Percentiles rank a stretch among this genome's conserved stretches.
phyloP scores from a whole-genome alignment of 2,113 vertebrate species.

The Seriola aureovittata region DNA sequence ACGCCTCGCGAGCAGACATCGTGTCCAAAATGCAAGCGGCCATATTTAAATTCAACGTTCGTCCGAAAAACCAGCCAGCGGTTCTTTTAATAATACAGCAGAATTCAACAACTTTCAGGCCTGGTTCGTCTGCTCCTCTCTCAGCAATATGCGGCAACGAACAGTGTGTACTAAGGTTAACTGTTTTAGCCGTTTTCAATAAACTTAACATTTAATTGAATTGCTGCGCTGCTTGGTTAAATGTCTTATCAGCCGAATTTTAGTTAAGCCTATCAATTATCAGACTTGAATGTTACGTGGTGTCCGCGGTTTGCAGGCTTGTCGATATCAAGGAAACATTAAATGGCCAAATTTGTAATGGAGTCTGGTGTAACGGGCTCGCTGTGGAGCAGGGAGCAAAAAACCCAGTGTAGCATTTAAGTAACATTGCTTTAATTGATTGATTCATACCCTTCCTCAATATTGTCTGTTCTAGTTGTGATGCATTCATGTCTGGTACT shows the following conservation, averaged over 20 bases:
- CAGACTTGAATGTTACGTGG: background rate
- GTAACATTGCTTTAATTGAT: background rate
- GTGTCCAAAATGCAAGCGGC: background rate
- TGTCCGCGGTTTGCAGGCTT: background rate
- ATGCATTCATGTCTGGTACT: background rate
- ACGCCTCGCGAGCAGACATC: background rate
- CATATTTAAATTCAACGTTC: background rate
- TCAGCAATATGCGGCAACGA: constrained; percentile 32
- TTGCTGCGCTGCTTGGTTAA: background rate
- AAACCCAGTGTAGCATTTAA: background rate
- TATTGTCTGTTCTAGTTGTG: background rate
- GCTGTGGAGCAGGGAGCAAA: background rate
- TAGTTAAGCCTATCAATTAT: background rate
- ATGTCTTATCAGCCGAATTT: constrained; percentile 12
- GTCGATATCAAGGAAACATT: background rate
- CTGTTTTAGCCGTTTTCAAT: background rate
- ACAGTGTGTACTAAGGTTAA: constrained; percentile 14
- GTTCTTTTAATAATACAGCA: background rate
- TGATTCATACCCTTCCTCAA: background rate
- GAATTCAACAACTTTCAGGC: constrained; percentile 64
- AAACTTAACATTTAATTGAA: background rate
- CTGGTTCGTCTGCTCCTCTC: constrained; percentile 27
- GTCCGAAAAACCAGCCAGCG: background rate
- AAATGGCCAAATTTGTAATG: constrained; percentile 7
- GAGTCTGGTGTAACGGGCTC: constrained; percentile 21